phyloP scores from a whole-genome alignment of 1,140 invertebrate genomes.

The Anastrepha obliqua region DNA sequence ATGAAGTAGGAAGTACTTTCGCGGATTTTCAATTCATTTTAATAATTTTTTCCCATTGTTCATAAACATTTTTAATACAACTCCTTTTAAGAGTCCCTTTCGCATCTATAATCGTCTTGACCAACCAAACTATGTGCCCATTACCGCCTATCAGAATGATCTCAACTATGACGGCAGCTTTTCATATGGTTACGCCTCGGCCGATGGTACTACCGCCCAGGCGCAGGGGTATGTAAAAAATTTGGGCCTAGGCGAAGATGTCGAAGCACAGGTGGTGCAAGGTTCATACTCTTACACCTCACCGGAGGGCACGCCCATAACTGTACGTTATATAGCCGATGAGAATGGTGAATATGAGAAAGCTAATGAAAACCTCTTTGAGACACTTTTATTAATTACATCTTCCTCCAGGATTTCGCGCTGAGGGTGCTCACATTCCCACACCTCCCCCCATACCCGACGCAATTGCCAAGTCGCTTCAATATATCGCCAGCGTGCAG shows the following conservation, averaged over 20 bases:
- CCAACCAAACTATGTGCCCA: constrained; percentile 74
- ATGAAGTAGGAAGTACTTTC: too few species aligned
- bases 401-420: constrained; percentile 72
- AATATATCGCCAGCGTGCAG: constrained; percentile 75
- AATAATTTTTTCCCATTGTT: neutral
- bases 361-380: constrained; percentile 29
- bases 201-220: constrained; percentile 79
- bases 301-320: constrained; percentile 76
- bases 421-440: constrained; percentile 78
- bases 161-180: constrained; percentile 79
- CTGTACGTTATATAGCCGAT: constrained; percentile 78
- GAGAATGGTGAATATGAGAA: constrained; percentile 72
- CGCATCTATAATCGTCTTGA: constrained; percentile 57
- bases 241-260: constrained; percentile 75
- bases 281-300: constrained; percentile 79
- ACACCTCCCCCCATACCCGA: constrained; percentile 80
- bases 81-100: constrained; percentile 50
- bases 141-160: constrained; percentile 79
- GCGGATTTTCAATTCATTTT: neutral
- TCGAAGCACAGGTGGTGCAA: constrained; percentile 75
- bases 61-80: neutral
- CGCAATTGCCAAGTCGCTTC: constrained; percentile 79
- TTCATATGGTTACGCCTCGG: constrained; percentile 77
- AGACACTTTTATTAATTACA: constrained; percentile 17
- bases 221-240: constrained; percentile 79